These are phyloP conservation scores for Pitangus sulphuratus DNA, from an alignment of 2,797 vertebrate genomes.

Conservation along the genomic window DNA sequence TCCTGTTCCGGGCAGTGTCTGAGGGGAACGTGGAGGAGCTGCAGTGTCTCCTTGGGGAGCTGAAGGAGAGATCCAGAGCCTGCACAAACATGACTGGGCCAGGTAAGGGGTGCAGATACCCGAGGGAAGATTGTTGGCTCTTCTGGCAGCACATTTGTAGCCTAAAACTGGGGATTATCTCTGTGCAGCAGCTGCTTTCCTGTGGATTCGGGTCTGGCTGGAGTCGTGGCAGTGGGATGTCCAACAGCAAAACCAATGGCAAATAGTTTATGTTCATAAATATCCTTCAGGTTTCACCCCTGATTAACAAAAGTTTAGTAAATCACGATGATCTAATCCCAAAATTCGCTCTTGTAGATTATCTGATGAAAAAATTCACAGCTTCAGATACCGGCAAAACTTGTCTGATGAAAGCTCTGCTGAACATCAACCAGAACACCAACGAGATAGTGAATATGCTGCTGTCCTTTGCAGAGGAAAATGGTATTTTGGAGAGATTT, in stretches of 20 bases:
- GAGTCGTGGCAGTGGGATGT: not conserved
- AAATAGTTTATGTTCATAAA: not conserved
- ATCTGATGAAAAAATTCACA: slow-evolving; percentile 81
- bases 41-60: slow-evolving; percentile 64
- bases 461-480: slow-evolving; percentile 77
- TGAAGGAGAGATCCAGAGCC: slow-evolving; percentile 55
- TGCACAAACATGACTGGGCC: slow-evolving; percentile 27
- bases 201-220: not conserved
- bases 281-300: not conserved
- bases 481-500: slow-evolving; percentile 75
- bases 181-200: not conserved
- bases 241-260: not conserved
- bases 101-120: slow-evolving; percentile 49
- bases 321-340: not conserved
- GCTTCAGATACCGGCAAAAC: slow-evolving; percentile 81
- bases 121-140: not conserved
- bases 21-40: slow-evolving; percentile 75
- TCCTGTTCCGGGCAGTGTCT: slow-evolving; percentile 74
- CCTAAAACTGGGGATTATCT: not conserved
- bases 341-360: slow-evolving; percentile 66
- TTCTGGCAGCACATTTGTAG: not conserved
- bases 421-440: slow-evolving; percentile 81
- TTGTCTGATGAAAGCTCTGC: slow-evolving; percentile 83
- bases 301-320: not conserved
- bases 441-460: slow-evolving; percentile 70